Percentiles rank a stretch among this genome's conserved stretches.
phyloP scores from a whole-genome alignment of 2,113 vertebrate species.

The Neopipo cinnamomea region DNA sequence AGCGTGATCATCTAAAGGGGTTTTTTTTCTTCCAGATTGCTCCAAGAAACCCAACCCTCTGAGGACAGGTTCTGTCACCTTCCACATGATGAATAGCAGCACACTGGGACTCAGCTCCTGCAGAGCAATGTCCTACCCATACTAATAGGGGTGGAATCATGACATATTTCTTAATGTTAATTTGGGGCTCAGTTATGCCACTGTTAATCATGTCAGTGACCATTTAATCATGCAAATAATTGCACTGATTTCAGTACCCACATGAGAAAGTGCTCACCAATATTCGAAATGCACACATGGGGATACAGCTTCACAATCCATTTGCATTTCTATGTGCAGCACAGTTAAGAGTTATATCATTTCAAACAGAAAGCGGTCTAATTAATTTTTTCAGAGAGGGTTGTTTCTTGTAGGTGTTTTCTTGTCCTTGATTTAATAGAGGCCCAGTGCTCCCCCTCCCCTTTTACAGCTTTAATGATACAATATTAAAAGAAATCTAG shows the following conservation, averaged over 20 bases:
- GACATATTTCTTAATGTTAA: conserved; percentile 42
- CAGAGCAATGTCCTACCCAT: neutral
- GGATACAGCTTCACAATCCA: conserved; percentile 31
- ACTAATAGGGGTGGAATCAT: conserved; percentile 24
- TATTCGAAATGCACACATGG: conserved; percentile 29
- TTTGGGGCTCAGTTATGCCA: conserved; percentile 41
- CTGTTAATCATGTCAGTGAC: conserved; percentile 56
- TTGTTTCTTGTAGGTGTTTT: conserved; percentile 59
- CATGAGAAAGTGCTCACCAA: conserved; percentile 53
- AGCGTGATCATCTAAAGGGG: neutral
- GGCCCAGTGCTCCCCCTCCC: neutral
- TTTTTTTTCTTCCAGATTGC: neutral
- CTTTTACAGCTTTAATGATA: conserved; percentile 44
- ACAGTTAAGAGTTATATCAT: conserved; percentile 13
- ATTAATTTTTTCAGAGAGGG: conserved; percentile 47
- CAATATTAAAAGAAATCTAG: conserved; percentile 41
- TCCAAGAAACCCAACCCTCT: neutral
- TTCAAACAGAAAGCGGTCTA: conserved; percentile 13
- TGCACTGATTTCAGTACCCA: conserved; percentile 48
- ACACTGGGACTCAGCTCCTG: neutral
- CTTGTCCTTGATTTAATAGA: conserved; percentile 55
- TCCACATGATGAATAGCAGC: neutral
- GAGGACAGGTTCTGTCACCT: neutral
- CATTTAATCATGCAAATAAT: conserved; percentile 65
- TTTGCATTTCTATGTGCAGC: conserved; percentile 49